Evolutionary conservation across 2,888 invertebrate genomes (phyloP).

Genomic region (Sinhomidia bicolor): DNA sequence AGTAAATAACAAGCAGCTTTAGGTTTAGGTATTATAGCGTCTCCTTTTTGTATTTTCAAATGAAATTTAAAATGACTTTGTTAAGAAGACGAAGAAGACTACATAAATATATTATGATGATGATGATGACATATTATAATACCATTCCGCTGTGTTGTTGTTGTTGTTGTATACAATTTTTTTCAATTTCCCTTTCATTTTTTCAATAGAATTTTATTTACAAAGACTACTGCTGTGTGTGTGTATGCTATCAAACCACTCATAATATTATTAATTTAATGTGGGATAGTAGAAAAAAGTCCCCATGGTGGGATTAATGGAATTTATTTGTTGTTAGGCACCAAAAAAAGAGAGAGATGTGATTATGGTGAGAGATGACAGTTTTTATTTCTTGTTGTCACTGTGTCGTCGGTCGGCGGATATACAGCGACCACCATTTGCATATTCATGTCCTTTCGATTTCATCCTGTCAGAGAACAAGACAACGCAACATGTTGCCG

Average conservation of each 20-base stretch:
- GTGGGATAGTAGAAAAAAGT: conserved; percentile 37
- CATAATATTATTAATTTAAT: conserved; percentile 35
- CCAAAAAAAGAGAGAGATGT: background rate
- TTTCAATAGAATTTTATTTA: background rate
- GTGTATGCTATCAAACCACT: background rate
- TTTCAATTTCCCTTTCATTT: conserved; percentile 51
- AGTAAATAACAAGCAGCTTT: too few species aligned
- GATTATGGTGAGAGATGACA: conserved; percentile 27
- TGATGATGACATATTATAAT: too few species aligned
- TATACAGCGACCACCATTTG: background rate
- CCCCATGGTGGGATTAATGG: conserved; percentile 39
- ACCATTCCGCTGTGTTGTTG: too few species aligned
- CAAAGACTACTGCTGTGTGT: background rate
- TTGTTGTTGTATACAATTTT: too few species aligned
- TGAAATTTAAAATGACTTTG: background rate
- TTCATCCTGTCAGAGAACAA: conserved; percentile 20
- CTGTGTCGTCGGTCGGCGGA: background rate
- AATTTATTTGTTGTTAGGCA: conserved; percentile 16
- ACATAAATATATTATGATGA: too few species aligned
- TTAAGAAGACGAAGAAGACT: conserved; percentile 2
- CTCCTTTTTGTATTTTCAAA: conserved; percentile 12
- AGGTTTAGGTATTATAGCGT: too few species aligned
- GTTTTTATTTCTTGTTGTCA: background rate
- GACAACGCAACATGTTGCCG: too few species aligned
- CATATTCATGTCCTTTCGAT: conserved; percentile 29